Percentiles rank a stretch among this genome's conserved stretches.
These are phyloP conservation scores for Sinohyriopsis cumingii DNA, from an alignment of 2,888 invertebrate genomes.

Conservation along the genomic window DNA sequence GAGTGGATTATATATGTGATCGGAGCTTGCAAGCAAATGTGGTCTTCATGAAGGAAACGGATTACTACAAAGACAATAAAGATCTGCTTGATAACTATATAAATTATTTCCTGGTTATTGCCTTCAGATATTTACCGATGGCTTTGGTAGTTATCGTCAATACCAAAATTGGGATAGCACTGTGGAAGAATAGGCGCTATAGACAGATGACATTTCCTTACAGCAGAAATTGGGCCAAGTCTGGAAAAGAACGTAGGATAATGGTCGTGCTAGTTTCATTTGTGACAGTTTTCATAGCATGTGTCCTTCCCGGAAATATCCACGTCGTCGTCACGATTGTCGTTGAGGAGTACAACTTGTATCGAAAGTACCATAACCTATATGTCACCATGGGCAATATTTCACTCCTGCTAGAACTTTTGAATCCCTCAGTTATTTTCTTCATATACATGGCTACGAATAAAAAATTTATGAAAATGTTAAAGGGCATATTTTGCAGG, in stretches of 20 bases:
- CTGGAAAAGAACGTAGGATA: slow-evolving; percentile 19
- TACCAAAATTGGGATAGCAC: slow-evolving; percentile 18
- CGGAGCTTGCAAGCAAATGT: slow-evolving; percentile 2
- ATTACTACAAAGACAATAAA: slow-evolving; percentile 28
- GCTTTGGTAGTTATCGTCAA: slow-evolving; percentile 27
- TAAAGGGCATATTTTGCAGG: too few species aligned
- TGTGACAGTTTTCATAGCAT: slow-evolving; percentile 30
- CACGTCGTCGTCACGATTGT: slow-evolving; percentile 16
- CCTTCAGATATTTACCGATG: slow-evolving; percentile 36
- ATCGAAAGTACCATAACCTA: slow-evolving; percentile 37
- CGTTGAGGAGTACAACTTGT: slow-evolving; percentile 28
- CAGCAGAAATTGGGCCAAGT: slow-evolving; percentile 8
- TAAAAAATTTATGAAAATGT: slow-evolving; percentile 17
- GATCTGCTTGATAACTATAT: slow-evolving; percentile 30
- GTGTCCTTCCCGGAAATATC: slow-evolving; percentile 30
- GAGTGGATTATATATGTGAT: slow-evolving; percentile 25
- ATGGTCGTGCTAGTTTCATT: slow-evolving; percentile 35
- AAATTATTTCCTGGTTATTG: slow-evolving; percentile 30
- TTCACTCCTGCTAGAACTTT: slow-evolving; percentile 32
- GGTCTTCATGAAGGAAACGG: slow-evolving; percentile 24
- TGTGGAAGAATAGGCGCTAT: slow-evolving; percentile 17
- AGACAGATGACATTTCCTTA: slow-evolving; percentile 9
- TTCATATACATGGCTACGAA: slow-evolving; percentile 41
- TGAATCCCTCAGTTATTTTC: slow-evolving; percentile 41
- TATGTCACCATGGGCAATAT: slow-evolving; percentile 33